phyloP scores from a whole-genome alignment of 2,113 vertebrate genomes.

The Heloderma charlesbogerti region DNA sequence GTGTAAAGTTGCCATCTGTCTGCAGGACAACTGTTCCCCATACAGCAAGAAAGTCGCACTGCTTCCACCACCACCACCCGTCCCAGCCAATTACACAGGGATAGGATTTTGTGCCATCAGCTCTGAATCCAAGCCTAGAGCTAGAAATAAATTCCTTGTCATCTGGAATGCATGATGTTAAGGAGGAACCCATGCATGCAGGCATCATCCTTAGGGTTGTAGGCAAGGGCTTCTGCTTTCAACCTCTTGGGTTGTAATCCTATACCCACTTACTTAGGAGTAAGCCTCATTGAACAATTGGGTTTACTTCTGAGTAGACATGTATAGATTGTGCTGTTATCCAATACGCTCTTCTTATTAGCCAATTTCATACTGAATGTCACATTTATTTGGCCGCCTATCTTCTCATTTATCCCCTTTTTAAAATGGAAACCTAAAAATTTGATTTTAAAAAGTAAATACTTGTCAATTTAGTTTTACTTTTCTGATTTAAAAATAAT shows the following conservation, averaged over 20 bases:
- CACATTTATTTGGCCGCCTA: constrained; percentile 24
- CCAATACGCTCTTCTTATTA: not conserved
- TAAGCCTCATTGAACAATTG: no score
- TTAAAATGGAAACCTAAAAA: not conserved
- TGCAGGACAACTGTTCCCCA: no score
- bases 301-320: no score
- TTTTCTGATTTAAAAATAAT: constrained; percentile 29
- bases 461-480: constrained; percentile 29
- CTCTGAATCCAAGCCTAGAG: not conserved
- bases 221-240: not conserved
- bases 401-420: not conserved
- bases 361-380: not conserved
- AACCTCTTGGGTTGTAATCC: not conserved
- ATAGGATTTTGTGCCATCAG: not conserved
- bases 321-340: no score
- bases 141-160: not conserved
- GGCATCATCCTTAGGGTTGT: not conserved
- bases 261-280: no score
- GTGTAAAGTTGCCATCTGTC: not conserved
- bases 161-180: not conserved
- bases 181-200: not conserved
- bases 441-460: constrained; percentile 44
- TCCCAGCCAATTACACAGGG: not conserved
- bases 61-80: no score
- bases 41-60: not conserved